Conservation (phyloP, 1,140 invertebrate genomes). For the Bradysia coprophila region DNA sequence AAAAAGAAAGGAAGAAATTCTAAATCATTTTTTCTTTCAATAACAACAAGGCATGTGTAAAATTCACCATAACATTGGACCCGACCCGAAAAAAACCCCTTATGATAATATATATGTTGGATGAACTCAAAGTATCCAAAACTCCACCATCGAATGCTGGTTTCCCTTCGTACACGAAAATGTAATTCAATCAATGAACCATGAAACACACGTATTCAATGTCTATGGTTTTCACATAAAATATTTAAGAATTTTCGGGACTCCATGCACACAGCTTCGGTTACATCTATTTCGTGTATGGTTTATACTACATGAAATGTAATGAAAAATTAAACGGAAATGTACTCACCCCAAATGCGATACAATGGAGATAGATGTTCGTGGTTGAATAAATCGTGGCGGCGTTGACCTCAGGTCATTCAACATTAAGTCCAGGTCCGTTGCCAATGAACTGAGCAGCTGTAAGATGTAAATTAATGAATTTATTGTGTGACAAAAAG, state of each 20-base stretch:
- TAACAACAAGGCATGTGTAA: too few species aligned
- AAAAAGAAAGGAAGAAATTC: too few species aligned
- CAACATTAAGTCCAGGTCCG: conserved; percentile 39
- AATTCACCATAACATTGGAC: too few species aligned
- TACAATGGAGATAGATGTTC: neutral
- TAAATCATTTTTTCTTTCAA: too few species aligned
- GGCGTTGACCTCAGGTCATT: conserved; percentile 33
- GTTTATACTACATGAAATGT: neutral
- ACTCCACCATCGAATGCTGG: neutral
- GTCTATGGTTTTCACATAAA: neutral
- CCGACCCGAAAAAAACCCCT: too few species aligned
- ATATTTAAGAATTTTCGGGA: neutral
- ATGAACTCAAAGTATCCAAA: too few species aligned
- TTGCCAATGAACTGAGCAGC: conserved; percentile 39
- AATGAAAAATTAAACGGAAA: neutral
- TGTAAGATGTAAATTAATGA: too few species aligned
- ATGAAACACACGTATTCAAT: neutral
- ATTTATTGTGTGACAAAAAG: too few species aligned
- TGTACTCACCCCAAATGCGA: conserved; percentile 2
- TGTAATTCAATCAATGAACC: neutral
- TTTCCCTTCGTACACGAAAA: neutral
- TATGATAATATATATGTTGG: too few species aligned
- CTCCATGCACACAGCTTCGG: neutral
- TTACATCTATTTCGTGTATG: neutral
- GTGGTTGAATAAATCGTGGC: conserved; percentile 1